Conservation (phyloP, 2,888 invertebrate genomes). For the Caenorhabditis drosophilae region DNA sequence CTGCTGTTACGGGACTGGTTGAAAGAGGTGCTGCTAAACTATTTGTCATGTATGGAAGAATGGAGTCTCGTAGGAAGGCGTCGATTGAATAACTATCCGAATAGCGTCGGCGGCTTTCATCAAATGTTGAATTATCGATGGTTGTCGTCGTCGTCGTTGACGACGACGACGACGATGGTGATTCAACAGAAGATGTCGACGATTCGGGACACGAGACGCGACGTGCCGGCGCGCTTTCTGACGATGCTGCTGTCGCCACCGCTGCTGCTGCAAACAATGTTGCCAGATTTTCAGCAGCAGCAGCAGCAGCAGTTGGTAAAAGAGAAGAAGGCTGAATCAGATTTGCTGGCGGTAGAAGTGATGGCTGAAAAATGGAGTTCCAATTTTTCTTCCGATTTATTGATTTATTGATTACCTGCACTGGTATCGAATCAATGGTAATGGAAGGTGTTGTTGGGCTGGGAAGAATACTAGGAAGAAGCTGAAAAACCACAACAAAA, state of each 20-base stretch:
- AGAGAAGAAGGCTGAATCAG: no score
- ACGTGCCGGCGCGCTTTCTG: slow-evolving; percentile 1
- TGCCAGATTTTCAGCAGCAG: slow-evolving; percentile 11
- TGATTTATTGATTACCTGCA: background rate
- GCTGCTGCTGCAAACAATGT: slow-evolving; percentile 10
- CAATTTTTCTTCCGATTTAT: background rate
- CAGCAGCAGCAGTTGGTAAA: no score
- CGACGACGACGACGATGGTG: background rate
- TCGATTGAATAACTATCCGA: slow-evolving; percentile 16
- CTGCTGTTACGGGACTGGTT: no score
- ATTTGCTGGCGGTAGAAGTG: slow-evolving; percentile 13
- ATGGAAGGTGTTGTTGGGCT: background rate
- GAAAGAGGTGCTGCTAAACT: no score
- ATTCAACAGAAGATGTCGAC: slow-evolving; percentile 1
- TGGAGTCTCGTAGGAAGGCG: background rate
- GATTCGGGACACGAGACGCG: slow-evolving; percentile 27
- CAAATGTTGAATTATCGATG: no score
- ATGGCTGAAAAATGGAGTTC: slow-evolving; percentile 13
- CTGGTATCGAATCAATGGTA: slow-evolving; percentile 1
- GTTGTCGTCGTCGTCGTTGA: no score
- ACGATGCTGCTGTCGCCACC: slow-evolving; percentile 9
- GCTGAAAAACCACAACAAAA: no score
- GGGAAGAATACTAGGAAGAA: background rate
- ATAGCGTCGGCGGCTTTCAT: slow-evolving; percentile 16
- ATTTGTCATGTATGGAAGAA: background rate